Base-by-base conservation (phyloP, 2,797 vertebrate genomes). In the Ficedula albicollis region DNA sequence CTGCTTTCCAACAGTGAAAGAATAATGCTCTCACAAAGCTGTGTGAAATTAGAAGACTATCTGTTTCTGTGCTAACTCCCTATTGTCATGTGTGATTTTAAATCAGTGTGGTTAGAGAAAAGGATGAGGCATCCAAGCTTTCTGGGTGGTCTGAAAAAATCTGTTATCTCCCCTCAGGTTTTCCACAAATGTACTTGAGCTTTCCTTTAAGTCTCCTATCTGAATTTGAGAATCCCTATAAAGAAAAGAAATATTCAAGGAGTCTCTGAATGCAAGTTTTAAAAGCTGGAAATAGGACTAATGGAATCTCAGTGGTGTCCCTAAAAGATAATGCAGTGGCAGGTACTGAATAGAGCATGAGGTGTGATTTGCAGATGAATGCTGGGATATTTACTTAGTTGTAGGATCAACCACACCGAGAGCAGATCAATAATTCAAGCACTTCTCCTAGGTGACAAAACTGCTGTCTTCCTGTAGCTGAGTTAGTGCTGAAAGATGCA, bases 1-100 rank as follows among this genome's bases (percentile, higher is more conserved):
- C 32, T 90, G 67, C 84, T 92, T 91, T 90, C 78, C 81, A 72
- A 30, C 81, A 80, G 72, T 48, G 78, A 77, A 80, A 83, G 56
- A 85, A 77, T 80, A 93, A 79, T 68, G 26, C 10, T 86, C 1
- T 84, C 54, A 62, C 48, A 95, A 79, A 90, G 29, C 66, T 66
- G 27, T 66, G 52, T 77, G 89, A 58, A 92, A 89, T 94, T 77
- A 77, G 52, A 90, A 63, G 41, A 54, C 34, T 46, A 29, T 23
- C 8, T 70, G 85, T 89, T 89, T 76, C 49, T 79, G 16, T 63
- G 49, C 51, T 79, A 63, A 59, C 67, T 78, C 67, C 27, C 41
- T 84, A 18, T 84, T 91, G 82, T 80, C 82, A 66, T 55, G 27
- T 58, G 55, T 2, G 2, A 54, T 90, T 93, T 85, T 58, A 66